Evolutionary conservation across 2,113 vertebrate species (phyloP).

Genomic region (Pyxicephalus adspersus): DNA sequence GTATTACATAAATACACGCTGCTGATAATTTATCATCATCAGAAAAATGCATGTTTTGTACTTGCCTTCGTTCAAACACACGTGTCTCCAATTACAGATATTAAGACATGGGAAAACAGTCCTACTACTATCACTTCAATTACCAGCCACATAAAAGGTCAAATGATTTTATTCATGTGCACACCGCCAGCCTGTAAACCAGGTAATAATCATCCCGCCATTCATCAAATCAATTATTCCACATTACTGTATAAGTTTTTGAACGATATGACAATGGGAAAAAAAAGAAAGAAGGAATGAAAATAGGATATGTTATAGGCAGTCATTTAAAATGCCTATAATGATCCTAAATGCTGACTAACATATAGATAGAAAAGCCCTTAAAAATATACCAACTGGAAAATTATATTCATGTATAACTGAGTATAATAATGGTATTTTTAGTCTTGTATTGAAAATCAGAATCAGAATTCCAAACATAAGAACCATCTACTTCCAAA

Average conservation of each 20-base stretch:
- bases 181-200: conserved; percentile 19
- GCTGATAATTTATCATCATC: conserved; percentile 12
- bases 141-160: conserved; percentile 50
- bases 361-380: too few relatives aligned
- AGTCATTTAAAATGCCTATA: too few relatives aligned
- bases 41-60: conserved; percentile 1
- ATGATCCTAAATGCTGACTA: too few relatives aligned
- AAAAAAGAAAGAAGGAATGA: not conserved
- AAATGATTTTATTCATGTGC: conserved; percentile 48
- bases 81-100: conserved; percentile 47
- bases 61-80: conserved; percentile 29
- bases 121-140: conserved; percentile 37
- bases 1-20: not conserved
- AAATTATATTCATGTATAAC: too few relatives aligned
- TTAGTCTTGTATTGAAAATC: too few relatives aligned
- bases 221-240: conserved; percentile 47
- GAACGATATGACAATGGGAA: conserved; percentile 12
- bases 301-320: not conserved
- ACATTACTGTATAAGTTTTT: conserved; percentile 16
- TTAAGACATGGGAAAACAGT: conserved; percentile 48
- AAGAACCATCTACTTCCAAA: too few relatives aligned
- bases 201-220: conserved; percentile 47
- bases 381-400: too few relatives aligned
- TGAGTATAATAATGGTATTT: too few relatives aligned
- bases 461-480: too few relatives aligned